These are phyloP conservation scores for Tenebrio molitor DNA, from an alignment of 1,140 invertebrate genomes.

Conservation along the genomic window DNA sequence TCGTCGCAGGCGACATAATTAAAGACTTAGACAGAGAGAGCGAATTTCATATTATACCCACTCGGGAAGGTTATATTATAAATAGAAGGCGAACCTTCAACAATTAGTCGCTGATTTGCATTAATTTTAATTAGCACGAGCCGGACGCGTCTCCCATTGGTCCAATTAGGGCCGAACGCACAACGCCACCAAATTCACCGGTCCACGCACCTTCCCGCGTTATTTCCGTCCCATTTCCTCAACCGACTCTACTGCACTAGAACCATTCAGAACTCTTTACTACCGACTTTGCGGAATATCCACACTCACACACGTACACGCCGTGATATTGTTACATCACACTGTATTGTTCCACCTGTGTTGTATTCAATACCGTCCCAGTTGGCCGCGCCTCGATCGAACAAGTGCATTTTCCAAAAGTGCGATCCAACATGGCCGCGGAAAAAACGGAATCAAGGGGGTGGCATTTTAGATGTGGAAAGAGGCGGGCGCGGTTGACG, in stretches of 20 bases:
- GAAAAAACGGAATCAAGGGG: too few relatives aligned
- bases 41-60: not conserved
- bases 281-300: constrained; percentile 29
- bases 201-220: not conserved
- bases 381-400: constrained; percentile 18
- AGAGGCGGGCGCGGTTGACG: constrained; percentile 4
- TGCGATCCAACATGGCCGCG: too few relatives aligned
- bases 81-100: constrained; percentile 5
- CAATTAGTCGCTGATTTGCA: constrained; percentile 1
- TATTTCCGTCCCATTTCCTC: constrained; percentile 9
- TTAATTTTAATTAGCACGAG: not conserved
- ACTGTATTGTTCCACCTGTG: constrained; percentile 42
- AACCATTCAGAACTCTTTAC: constrained; percentile 30
- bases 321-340: constrained; percentile 32
- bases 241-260: constrained; percentile 13
- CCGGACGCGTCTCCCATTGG: not conserved
- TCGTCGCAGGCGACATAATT: constrained; percentile 17
- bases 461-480: too few relatives aligned
- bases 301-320: constrained; percentile 5
- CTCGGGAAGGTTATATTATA: constrained; percentile 9
- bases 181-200: too few relatives aligned
- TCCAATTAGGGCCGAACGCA: not conserved
- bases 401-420: not conserved
- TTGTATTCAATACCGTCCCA: constrained; percentile 32
- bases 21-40: constrained; percentile 2